Evolutionary conservation across 1,140 invertebrate genomes (phyloP), one percentile per base, ranked within the genome.

Genomic region (Papilio xuthus): DNA sequence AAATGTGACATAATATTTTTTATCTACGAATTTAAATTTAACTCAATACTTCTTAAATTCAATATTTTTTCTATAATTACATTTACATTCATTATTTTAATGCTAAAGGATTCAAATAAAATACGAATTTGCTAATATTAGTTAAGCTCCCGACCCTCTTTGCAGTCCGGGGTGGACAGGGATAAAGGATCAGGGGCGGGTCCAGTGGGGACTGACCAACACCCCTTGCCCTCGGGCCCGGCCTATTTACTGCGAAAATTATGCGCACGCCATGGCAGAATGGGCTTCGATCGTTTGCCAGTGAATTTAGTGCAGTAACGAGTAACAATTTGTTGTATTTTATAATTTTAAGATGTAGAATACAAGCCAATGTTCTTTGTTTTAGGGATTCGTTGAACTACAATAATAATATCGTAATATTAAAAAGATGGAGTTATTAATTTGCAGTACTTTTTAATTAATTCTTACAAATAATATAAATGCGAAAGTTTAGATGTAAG

Each of bases 201-300:
- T 82, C 83, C 81, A 60, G 79, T 77, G 82, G 84, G 85, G 56
- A 88, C 89, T 92, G 90, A 92, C 90, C 90, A 84, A 81, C 86
- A 85, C 87, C 87, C 86, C 84, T 81, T 71, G 79, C 87, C 86
- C 84, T 81, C 71, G 78, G 75, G 82, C 81, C n/a, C 77, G 80
- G 79, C 84, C 84, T 88, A 90, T 89, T 87, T 89, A 90, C 86
- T 82, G 82, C 81, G 79, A 78, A 83, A 84, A 83, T 89, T 87
- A 87, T 90, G 90, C 86, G 89, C 88, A 84, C 80, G 86, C 83
- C 76, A 89, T 89, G 86, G 87, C 85, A 78, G 85, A 80, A 76
- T 69, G 67, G 56, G 73, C 78, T 71, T 77, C 42, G 74, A 74
- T 71, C 76, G 47, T 13, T 60, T 72, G 56, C 74, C 47, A 74